Conservation (phyloP, 2,113 vertebrate genomes). For the Cyphomyrus discorhynchus region DNA sequence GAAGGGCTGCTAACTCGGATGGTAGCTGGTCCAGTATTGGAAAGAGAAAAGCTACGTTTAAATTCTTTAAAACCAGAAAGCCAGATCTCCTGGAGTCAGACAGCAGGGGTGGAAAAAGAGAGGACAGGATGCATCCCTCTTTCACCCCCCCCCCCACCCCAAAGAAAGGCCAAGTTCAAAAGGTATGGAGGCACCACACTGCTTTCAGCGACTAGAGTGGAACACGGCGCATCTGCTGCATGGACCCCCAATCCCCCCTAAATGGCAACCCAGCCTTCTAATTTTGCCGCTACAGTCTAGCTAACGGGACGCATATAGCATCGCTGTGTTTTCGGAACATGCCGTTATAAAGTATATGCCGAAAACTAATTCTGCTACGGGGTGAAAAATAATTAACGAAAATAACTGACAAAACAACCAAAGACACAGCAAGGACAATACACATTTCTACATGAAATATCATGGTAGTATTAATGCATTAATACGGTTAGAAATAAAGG, state of each 20-base stretch:
- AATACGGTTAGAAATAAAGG: background rate
- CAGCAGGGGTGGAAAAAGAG: conserved; percentile 59
- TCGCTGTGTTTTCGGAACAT: background rate
- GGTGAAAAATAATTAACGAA: background rate
- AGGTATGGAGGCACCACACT: conserved; percentile 26
- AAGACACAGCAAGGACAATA: background rate
- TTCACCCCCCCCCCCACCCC: background rate
- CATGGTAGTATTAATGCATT: background rate
- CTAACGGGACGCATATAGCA: background rate
- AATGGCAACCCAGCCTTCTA: background rate
- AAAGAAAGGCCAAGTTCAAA: conserved; percentile 26
- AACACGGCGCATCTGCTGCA: conserved; percentile 60
- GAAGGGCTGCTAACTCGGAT: conserved; percentile 53
- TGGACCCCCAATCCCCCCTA: conserved; percentile 32
- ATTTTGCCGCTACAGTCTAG: background rate
- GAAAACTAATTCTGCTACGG: background rate
- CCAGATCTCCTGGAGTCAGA: conserved; percentile 93
- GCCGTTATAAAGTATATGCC: background rate
- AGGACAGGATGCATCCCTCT: conserved; percentile 38
- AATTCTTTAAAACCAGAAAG: conserved; percentile 67
- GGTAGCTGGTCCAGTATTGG: conserved; percentile 64
- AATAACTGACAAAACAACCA: background rate
- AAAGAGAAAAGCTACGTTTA: conserved; percentile 58
- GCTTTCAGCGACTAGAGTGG: conserved; percentile 15
- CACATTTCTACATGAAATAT: background rate